Base-by-base conservation (phyloP, 1,140 invertebrate species). In the Tetranychus cinnabarinus region DNA sequence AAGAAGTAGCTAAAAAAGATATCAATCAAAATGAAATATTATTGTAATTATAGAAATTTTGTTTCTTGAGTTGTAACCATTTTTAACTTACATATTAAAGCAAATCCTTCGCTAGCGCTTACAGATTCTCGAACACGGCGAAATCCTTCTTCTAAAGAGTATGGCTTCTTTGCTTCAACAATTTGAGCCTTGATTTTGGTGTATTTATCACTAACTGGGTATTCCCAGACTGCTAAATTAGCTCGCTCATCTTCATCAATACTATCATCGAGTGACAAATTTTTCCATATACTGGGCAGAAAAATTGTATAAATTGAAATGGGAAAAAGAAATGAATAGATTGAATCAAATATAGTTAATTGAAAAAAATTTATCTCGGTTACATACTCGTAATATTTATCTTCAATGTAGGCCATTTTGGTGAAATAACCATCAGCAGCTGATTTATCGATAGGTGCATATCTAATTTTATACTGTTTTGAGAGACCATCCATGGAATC, bases 121-220 rank as follows among this genome's bases (percentile, higher is more conserved):
- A 58, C 65, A 13, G 55, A 56, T 10, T 46, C 59, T 47, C 68
- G 66, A 1, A 97, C 88, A 63, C 86, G 76, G 10, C 77, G 72
- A 0, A 95, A 69, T 37, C 56, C 61, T 47, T 39, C 55, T 56
- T 61, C 81, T 5, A 84, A 75, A 2, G 76, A 79, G n/a, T 77
- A 74, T 0, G 92, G 91, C n/a, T 96, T 78, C 0, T 76, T 78
- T 0, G 87, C 83, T 65, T 92, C 88, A 67, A 85, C 81, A 91
- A 97, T 97, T 0, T 88, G 87, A 70, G 91, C 85, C 83, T 90
- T 95, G 81, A 97, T 92, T 72, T 97, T 97, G 2, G 89, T 96
- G 71, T 92, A 97, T 68, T 92, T 96, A 72, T 97, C 91, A 67
- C 88, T 91, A 0, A 96, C 88, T 0, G 93, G 92, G 72, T 97